These are phyloP conservation scores for Mastigias papua DNA, from an alignment of 30 jellyfish, hydroid and myxozoan species.

Conservation along the genomic window DNA sequence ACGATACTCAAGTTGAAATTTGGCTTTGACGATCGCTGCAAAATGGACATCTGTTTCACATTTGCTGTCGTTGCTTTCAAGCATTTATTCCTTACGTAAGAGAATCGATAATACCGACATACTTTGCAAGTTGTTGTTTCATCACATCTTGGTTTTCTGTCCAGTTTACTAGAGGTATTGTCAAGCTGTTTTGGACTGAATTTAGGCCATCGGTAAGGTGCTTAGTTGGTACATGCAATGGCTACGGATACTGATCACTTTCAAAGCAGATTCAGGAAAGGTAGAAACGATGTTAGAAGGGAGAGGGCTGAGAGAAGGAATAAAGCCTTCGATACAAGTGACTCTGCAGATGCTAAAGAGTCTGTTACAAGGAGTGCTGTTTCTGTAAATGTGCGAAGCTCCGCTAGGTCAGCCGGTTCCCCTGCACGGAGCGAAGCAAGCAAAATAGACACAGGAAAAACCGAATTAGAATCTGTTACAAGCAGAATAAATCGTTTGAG, in stretches of 20 bases:
- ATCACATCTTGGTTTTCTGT: neutral
- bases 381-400: slow-evolving; percentile 41
- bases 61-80: slow-evolving; percentile 5
- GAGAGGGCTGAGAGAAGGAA: slow-evolving; percentile 76
- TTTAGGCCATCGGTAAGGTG: slow-evolving; percentile 6
- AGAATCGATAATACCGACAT: neutral
- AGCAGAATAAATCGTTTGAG: slow-evolving; percentile 74
- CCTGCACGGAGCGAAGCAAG: slow-evolving; percentile 32
- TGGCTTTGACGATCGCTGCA: slow-evolving; percentile 44
- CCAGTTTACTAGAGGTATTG: neutral
- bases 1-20: slow-evolving; percentile 43
- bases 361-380: slow-evolving; percentile 25
- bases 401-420: slow-evolving; percentile 51
- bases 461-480: slow-evolving; percentile 71
- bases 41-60: slow-evolving; percentile 70
- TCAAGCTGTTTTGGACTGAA: slow-evolving; percentile 21
- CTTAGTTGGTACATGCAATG: neutral
- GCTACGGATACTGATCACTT: slow-evolving; percentile 71
- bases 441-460: slow-evolving; percentile 57
- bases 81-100: slow-evolving; percentile 18
- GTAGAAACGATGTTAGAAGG: slow-evolving; percentile 45
- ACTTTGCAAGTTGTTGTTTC: slow-evolving; percentile 1
- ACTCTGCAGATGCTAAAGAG: slow-evolving; percentile 24
- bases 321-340: slow-evolving; percentile 54
- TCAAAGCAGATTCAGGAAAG: slow-evolving; percentile 70